These are phyloP conservation scores for Piscicola geometra DNA, from an alignment of 2,888 invertebrate genomes.

Conservation along the genomic window DNA sequence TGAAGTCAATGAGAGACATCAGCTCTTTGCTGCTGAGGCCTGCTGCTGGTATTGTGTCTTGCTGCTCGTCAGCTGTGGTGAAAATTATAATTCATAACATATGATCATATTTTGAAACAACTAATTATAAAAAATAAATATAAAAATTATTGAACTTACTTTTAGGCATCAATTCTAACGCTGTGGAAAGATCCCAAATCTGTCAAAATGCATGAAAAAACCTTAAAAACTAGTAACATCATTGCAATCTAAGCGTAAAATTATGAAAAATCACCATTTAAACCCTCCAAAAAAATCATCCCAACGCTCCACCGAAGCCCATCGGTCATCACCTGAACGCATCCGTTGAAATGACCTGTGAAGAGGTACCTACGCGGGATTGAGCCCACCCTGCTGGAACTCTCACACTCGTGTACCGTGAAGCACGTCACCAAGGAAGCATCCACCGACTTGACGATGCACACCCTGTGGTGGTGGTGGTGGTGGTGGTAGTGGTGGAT, in stretches of 20 bases:
- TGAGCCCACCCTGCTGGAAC: slow-evolving; percentile 85
- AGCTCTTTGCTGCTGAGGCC: slow-evolving; percentile 80
- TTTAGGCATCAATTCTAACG: slow-evolving; percentile 66
- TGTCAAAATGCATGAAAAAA: slow-evolving; percentile 44
- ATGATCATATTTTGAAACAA: too few relatives aligned
- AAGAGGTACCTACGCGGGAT: slow-evolving; percentile 67
- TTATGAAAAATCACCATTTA: too few relatives aligned
- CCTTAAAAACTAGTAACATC: neutral
- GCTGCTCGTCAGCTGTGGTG: neutral
- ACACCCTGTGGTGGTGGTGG: slow-evolving; percentile 39
- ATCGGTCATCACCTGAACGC: slow-evolving; percentile 47
- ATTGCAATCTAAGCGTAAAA: neutral
- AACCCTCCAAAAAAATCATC: neutral
- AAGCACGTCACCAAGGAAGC: slow-evolving; percentile 87
- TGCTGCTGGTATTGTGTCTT: neutral
- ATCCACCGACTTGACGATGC: slow-evolving; percentile 64
- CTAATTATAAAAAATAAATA: too few relatives aligned
- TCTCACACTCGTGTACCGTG: slow-evolving; percentile 95
- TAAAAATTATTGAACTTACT: neutral
- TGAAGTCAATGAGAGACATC: slow-evolving; percentile 82
- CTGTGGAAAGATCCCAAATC: slow-evolving; percentile 97
- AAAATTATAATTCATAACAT: neutral
- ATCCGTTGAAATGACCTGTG: slow-evolving; percentile 55
- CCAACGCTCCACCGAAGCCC: neutral
- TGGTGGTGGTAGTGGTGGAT: neutral